phyloP scores from a whole-genome alignment of 2,113 vertebrate genomes.

The Dromiciops gliroides region DNA sequence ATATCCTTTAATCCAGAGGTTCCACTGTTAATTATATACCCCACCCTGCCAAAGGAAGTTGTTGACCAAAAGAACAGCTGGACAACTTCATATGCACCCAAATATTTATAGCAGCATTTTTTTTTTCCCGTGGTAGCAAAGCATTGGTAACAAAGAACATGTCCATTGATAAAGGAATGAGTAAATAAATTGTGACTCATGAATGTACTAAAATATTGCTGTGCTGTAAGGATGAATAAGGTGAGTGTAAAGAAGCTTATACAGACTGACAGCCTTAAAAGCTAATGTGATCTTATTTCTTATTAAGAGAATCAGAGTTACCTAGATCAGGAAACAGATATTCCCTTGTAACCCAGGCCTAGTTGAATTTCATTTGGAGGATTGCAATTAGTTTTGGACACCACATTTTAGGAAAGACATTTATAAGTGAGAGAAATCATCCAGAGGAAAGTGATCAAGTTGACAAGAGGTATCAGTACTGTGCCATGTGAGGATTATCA shows the following conservation, averaged over 20 bases:
- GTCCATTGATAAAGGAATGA: not conserved
- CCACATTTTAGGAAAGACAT: not conserved
- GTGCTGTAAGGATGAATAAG: not conserved
- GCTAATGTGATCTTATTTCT: not conserved
- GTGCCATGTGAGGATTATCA: not conserved
- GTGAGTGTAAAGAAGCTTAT: not conserved
- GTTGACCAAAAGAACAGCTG: not conserved
- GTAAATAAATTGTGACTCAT: not conserved
- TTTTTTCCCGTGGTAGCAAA: not conserved
- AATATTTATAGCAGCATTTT: not conserved
- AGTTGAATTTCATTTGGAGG: not conserved
- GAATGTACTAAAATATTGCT: not conserved
- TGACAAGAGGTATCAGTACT: not conserved
- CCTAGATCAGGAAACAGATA: not conserved
- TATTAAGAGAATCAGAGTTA: not conserved
- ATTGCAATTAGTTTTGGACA: not conserved
- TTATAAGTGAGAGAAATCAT: not conserved
- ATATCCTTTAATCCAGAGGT: not conserved
- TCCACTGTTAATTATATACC: not conserved
- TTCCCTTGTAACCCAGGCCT: not conserved
- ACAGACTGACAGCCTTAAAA: not conserved
- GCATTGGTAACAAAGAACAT: not conserved
- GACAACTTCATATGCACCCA: not conserved
- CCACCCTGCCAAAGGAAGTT: not conserved
- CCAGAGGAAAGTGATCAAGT: not conserved